phyloP scores from a whole-genome alignment of 2,113 vertebrate genomes.

The Datnioides undecimradiatus region DNA sequence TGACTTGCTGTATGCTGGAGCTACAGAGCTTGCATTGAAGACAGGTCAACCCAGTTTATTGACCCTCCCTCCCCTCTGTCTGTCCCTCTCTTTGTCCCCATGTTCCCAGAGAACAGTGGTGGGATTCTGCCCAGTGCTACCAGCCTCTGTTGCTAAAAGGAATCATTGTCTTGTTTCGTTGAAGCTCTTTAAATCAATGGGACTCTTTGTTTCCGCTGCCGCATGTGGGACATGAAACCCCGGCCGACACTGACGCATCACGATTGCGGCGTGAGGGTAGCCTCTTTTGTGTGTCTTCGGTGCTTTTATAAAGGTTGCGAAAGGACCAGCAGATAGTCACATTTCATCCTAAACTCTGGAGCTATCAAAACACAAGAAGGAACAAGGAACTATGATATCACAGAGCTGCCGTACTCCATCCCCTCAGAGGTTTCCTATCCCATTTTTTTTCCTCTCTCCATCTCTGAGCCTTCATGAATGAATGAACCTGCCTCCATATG shows the following conservation, averaged over 20 bases:
- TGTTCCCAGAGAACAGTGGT: conserved; percentile 73
- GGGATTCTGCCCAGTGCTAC: conserved; percentile 72
- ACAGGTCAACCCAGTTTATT: conserved; percentile 66
- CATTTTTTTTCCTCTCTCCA: background rate
- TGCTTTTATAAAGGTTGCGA: conserved; percentile 22
- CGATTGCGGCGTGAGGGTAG: conserved; percentile 33
- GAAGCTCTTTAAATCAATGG: conserved; percentile 69
- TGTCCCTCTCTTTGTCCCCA: conserved; percentile 67
- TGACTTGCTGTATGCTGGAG: conserved; percentile 9
- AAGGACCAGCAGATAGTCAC: conserved; percentile 35
- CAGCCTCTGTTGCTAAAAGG: conserved; percentile 75
- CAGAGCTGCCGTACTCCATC: conserved; percentile 33
- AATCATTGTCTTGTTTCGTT: conserved; percentile 78
- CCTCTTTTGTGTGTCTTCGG: conserved; percentile 18
- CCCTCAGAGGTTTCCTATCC: conserved; percentile 35
- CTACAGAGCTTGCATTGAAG: conserved; percentile 44
- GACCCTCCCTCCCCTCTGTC: conserved; percentile 68
- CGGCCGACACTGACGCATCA: conserved; percentile 34
- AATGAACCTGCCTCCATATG: background rate
- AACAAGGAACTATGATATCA: conserved; percentile 19
- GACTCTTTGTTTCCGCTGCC: conserved; percentile 73
- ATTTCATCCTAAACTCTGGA: conserved; percentile 22
- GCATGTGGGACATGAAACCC: conserved; percentile 51
- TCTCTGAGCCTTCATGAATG: conserved; percentile 4
- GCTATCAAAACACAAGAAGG: conserved; percentile 19